Evolutionary conservation across 1,140 invertebrate species (phyloP), one percentile per base, ranked within the genome.

Genomic region (Atta cephalotes): DNA sequence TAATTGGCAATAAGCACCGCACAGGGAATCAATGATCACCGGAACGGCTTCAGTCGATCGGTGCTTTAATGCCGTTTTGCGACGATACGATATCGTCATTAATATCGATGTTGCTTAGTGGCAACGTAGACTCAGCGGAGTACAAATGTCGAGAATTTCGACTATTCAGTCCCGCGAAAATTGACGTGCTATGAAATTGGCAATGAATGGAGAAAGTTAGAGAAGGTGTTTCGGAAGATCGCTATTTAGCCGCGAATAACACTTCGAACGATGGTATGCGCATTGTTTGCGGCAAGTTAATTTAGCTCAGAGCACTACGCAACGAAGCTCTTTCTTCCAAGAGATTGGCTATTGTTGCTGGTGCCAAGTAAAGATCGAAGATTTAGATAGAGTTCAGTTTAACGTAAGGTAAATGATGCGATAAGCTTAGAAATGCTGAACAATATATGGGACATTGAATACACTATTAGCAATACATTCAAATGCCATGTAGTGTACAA

Each of bases 1-100:
- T 88, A 88, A 87, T 81, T 88, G 78, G 70, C 78, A 87, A 88
- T 88, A 88, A 88, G 70, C 85, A 87, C 85, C 51, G 85, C 63
- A 28, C 28, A 25, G 71, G 78, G 78, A 87, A 88, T 88, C 87
- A 77, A 84, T 82, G 87, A 87, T 87, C 85, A 25, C 39, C 72
- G 25, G 18, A 12, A 49, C 56, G 35, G 76, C 58, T 35, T 45
- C 66, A 56, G 31, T 12, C 60, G 49, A 28, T 56, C 79, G 39
- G 51, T 60, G 72, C 62, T 89, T 89, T 91, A 90, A 88, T 85
- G 53, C 56, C 35, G 39, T 66, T 82, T 81, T 63, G 63, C 51
- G 80, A 56, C 39, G 76, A 63, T 78, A 85, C 88, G 79, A 77
- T 76, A 56, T 62, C 72, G 56, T 51, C 86, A 53, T 91, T 87